phyloP scores from a whole-genome alignment of 2,888 invertebrate genomes.

The Pollenia labialis region DNA sequence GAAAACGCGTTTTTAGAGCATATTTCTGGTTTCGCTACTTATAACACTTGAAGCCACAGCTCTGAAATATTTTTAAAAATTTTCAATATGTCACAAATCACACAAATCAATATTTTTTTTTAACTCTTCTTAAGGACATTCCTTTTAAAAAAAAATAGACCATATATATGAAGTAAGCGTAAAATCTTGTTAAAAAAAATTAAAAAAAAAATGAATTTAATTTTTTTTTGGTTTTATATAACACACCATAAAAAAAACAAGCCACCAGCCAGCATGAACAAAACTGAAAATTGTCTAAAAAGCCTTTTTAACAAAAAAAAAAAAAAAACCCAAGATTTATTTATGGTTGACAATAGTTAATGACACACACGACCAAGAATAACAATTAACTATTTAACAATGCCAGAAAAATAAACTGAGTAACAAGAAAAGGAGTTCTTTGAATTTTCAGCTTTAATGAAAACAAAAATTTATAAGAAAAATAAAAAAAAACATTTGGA shows the following conservation, averaged over 20 bases:
- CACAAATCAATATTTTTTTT: not conserved
- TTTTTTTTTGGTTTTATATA: conserved; percentile 39
- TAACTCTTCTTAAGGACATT: conserved; percentile 5
- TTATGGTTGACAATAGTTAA: conserved; percentile 60
- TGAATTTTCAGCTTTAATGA: not conserved
- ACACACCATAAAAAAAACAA: conserved; percentile 62
- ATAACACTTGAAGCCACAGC: too few species aligned
- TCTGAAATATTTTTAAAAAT: too few species aligned
- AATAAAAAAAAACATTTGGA: not conserved
- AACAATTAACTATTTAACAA: conserved; percentile 31
- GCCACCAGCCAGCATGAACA: not conserved
- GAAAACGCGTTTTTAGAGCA: too few species aligned
- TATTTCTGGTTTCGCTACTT: too few species aligned
- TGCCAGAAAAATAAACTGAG: not conserved
- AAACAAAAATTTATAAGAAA: not conserved
- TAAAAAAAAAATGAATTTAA: conserved; percentile 9
- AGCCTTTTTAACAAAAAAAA: conserved; percentile 28
- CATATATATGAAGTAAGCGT: not conserved
- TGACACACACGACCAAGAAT: conserved; percentile 52
- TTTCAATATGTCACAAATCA: too few species aligned
- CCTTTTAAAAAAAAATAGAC: not conserved
- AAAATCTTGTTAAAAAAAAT: not conserved
- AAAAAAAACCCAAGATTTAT: conserved; percentile 1
- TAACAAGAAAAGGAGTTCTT: conserved; percentile 30
- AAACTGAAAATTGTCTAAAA: conserved; percentile 13